Conservation (phyloP, 2,113 vertebrate species). For the Cheirogaleus medius region DNA sequence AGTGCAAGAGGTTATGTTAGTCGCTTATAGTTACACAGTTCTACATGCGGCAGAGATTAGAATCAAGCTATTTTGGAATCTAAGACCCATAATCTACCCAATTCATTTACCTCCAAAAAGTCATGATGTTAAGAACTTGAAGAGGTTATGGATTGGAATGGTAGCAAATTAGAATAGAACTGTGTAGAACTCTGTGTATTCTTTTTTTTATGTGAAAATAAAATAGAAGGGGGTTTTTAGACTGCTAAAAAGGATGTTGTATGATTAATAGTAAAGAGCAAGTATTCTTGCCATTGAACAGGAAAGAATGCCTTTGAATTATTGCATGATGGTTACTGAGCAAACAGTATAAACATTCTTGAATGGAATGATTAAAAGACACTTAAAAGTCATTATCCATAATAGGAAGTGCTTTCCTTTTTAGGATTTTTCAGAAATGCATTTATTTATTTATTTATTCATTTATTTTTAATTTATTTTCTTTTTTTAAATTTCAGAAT, state of each 20-base stretch:
- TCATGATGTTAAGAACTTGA: not conserved
- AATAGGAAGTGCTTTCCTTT: not conserved
- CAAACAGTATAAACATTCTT: not conserved
- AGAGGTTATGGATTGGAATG: not conserved
- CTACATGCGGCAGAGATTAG: not conserved
- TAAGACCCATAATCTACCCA: not conserved
- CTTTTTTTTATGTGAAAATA: not conserved
- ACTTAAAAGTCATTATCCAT: not conserved
- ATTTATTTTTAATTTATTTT: no score
- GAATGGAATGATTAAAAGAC: not conserved
- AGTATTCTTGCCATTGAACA: not conserved
- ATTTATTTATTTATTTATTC: not conserved
- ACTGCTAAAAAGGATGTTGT: not conserved
- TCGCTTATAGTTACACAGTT: not conserved
- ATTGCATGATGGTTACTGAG: not conserved
- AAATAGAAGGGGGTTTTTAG: not conserved
- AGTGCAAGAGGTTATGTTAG: not conserved
- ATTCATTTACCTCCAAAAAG: not conserved
- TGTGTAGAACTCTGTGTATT: not conserved
- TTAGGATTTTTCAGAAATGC: slow-evolving; percentile 5
- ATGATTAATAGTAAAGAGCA: not conserved
- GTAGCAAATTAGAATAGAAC: not conserved
- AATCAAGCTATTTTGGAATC: slow-evolving; percentile 24
- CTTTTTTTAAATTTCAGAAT: no score
- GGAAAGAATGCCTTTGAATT: not conserved